Base-by-base conservation (phyloP, 2,888 invertebrate species). In the Phrixothrix hirtus region DNA sequence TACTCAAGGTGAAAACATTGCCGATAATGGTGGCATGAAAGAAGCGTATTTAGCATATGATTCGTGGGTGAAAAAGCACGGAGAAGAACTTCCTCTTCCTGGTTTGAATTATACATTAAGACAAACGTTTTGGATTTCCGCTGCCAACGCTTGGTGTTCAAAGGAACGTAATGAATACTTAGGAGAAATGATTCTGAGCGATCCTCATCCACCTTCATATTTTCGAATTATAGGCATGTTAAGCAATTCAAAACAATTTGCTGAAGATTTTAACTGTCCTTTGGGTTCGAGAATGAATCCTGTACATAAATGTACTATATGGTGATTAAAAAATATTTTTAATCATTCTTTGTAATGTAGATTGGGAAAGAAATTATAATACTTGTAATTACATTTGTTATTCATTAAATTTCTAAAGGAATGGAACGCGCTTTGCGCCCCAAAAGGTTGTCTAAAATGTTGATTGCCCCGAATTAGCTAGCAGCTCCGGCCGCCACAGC, bases 101-200 rank as follows among this genome's bases (percentile, higher is more conserved):
- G 85, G 87, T 51, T 72, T 89, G 62, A 84, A 88, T 74, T 79
- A 89, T 74, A 84, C 88, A 1, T 86, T 87, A 41, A 85, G 85
- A 17, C 94, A 94, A 70, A 77, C 95, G 5, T 95, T 95, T 77
- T 95, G 93, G 70, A 78, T 95, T 2, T 94, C 93, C 70, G 94
- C 93, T 73, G 93, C 93, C 0, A 77, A 84, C 78, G 84, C 89
- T 1, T 89, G 89, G 89, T 89, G 89, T 65, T 89, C 89, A 0
- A 85, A 87, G 1, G 88, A 89, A 81, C 79, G 89, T 10, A 88
- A 89, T 1, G 90, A 91, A 74, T 89, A 89, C 1, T 85, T 87
- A 63, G 80, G 85, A 21, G 90, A 88, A n/a, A n/a, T n/a, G n/a
- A n/a, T n/a, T 69, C 87, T 89, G 69, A 73, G 92, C 14, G 89